Percentiles rank a stretch among this genome's conserved stretches.
Conservation (phyloP, 2,888 invertebrate genomes). For the Ophion costatus region DNA sequence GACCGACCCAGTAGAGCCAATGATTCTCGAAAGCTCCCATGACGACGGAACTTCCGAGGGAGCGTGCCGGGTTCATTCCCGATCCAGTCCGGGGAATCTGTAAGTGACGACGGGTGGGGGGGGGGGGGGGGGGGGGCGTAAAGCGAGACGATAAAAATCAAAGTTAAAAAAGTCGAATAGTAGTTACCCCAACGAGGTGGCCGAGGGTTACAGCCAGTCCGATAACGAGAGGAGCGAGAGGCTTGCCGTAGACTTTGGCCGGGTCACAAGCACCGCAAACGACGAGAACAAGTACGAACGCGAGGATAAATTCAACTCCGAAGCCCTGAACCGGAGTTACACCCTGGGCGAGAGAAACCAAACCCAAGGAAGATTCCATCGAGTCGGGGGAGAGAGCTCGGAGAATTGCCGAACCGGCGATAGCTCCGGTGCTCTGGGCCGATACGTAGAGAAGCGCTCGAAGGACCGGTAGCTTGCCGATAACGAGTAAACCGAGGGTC, state of each 20-base stretch:
- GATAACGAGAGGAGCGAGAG: constrained; percentile 93
- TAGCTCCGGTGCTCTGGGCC: constrained; percentile 92
- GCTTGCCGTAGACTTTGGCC: constrained; percentile 91
- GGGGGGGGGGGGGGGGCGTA: too few species aligned
- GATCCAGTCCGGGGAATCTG: constrained; percentile 90
- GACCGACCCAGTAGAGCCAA: constrained; percentile 97
- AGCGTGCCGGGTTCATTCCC: constrained; percentile 96
- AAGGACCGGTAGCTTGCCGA: constrained; percentile 90
- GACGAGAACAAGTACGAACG: constrained; percentile 93
- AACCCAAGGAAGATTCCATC: constrained; percentile 87
- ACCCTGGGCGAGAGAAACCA: constrained; percentile 87
- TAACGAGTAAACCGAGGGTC: constrained; percentile 91
- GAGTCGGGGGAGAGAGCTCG: constrained; percentile 89
- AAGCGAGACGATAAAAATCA: too few species aligned
- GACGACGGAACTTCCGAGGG: constrained; percentile 94
- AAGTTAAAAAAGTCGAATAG: too few species aligned
- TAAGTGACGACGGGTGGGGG: too few species aligned
- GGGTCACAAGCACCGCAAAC: constrained; percentile 95
- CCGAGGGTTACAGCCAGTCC: constrained; percentile 94
- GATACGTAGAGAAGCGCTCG: constrained; percentile 92
- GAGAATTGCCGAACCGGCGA: constrained; percentile 91
- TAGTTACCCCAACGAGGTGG: constrained; percentile 91
- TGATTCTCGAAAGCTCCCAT: constrained; percentile 90
- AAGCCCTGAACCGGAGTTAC: constrained; percentile 92
- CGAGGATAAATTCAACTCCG: constrained; percentile 95